Conservation (phyloP, 2,113 vertebrate species). For the Holacanthus passer region DNA sequence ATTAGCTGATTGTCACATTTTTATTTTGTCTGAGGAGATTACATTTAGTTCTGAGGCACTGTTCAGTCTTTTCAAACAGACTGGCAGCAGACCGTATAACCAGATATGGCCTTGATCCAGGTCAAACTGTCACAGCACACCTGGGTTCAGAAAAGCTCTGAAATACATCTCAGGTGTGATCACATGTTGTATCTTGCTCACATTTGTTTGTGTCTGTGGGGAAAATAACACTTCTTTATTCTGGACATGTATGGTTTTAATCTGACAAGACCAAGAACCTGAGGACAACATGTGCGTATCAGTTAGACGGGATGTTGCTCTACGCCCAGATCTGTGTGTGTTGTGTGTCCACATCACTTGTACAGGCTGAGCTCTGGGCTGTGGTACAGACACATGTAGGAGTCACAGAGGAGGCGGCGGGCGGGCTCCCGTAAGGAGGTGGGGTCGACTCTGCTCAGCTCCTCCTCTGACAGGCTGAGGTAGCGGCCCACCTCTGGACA, state of each 20-base stretch:
- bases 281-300: background rate
- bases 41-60: background rate
- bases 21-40: no score
- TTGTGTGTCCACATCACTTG: conserved; percentile 75
- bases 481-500: conserved; percentile 88
- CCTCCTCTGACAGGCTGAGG: conserved; percentile 81
- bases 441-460: conserved; percentile 79
- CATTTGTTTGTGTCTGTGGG: background rate
- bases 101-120: background rate
- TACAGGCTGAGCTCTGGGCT: conserved; percentile 87
- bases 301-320: background rate
- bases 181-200: background rate
- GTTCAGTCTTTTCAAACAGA: background rate
- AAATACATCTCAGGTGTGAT: background rate
- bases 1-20: background rate
- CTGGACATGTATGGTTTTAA: background rate
- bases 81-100: background rate
- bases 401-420: conserved; percentile 86
- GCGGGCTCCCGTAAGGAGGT: conserved; percentile 74
- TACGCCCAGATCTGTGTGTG: background rate
- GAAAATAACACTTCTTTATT: background rate
- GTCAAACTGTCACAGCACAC: background rate
- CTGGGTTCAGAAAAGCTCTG: background rate
- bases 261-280: background rate
- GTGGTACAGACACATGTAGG: conserved; percentile 91